These are phyloP conservation scores for Apamea anceps DNA, from an alignment of 2,888 invertebrate species.

Conservation along the genomic window DNA sequence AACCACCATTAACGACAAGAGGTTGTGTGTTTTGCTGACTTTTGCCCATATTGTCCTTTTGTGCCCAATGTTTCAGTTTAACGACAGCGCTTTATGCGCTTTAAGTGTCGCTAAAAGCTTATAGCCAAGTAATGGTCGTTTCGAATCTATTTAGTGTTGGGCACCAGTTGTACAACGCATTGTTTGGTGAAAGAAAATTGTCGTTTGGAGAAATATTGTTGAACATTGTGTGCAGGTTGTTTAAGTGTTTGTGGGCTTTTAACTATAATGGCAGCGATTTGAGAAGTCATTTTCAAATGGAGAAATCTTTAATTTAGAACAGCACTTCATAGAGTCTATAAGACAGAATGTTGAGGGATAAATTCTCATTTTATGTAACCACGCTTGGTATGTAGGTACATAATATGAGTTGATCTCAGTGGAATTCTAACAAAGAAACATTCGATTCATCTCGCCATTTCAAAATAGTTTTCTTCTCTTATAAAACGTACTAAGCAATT, in stretches of 20 bases:
- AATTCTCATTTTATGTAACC: background rate
- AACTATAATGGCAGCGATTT: slow-evolving; percentile 37
- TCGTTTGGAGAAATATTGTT: slow-evolving; percentile 40
- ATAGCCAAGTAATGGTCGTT: slow-evolving; percentile 46
- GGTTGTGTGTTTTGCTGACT: slow-evolving; percentile 21
- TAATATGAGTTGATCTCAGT: background rate
- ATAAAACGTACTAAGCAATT: slow-evolving; percentile 8
- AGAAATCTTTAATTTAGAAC: slow-evolving; percentile 18
- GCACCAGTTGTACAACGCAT: slow-evolving; percentile 49
- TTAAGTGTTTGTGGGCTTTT: slow-evolving; percentile 38
- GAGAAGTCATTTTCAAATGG: background rate
- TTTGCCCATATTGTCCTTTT: slow-evolving; percentile 30
- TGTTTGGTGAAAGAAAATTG: slow-evolving; percentile 54
- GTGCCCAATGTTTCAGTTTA: slow-evolving; percentile 48
- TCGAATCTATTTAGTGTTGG: slow-evolving; percentile 50
- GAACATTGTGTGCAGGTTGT: slow-evolving; percentile 27
- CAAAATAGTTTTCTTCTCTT: slow-evolving; percentile 4
- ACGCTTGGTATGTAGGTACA: background rate
- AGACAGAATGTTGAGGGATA: background rate
- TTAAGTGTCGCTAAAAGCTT: slow-evolving; percentile 57
- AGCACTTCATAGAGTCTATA: background rate
- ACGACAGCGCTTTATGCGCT: slow-evolving; percentile 37
- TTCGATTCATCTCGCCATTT: background rate
- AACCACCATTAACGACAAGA: slow-evolving; percentile 31
- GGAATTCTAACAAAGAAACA: background rate